Evolutionary conservation across 2,113 vertebrate genomes (phyloP).

Genomic region (Micronisus gabar): DNA sequence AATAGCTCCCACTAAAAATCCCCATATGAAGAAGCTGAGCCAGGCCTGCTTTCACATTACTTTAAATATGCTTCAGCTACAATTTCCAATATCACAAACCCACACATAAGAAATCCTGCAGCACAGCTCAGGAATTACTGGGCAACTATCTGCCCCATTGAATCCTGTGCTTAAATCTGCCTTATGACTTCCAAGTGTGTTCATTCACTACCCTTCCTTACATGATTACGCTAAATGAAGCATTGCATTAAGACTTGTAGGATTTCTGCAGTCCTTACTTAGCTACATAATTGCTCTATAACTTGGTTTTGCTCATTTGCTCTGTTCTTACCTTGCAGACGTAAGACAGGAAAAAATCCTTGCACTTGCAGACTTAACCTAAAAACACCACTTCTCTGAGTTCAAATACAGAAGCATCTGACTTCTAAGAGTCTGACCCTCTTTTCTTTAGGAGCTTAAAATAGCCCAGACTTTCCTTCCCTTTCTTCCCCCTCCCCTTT

Average conservation of each 20-base stretch:
- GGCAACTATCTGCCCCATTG: background rate
- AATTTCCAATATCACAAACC: background rate
- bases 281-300: accelerated
- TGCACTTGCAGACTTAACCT: accelerated
- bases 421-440: background rate
- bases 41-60: background rate
- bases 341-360: accelerated
- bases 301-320: background rate
- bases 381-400: background rate
- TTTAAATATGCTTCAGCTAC: background rate
- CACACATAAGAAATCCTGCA: background rate
- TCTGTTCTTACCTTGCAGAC: background rate
- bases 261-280: background rate
- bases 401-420: background rate
- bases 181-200: background rate
- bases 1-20: background rate
- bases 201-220: background rate
- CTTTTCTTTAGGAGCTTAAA: background rate
- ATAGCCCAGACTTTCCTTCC: accelerated
- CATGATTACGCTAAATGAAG: accelerated
- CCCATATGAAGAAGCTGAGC: background rate
- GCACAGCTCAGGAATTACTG: background rate
- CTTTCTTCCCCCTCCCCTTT: accelerated
- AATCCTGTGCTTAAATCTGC: background rate
- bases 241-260: background rate